These are phyloP conservation scores for Cistogaster globosa DNA, from an alignment of 2,888 invertebrate genomes.

Conservation along the genomic window DNA sequence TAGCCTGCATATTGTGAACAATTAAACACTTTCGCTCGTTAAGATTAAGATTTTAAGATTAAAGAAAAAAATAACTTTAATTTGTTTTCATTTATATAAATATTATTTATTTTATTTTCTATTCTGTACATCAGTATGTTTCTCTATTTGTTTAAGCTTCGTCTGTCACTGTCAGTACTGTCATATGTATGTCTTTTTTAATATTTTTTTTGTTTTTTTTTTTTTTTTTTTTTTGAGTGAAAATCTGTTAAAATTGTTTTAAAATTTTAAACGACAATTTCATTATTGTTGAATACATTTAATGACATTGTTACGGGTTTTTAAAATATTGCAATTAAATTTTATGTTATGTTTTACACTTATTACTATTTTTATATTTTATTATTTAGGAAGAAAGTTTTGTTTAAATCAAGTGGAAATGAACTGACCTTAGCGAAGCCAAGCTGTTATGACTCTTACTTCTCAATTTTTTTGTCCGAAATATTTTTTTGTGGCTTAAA, in stretches of 20 bases:
- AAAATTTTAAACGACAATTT: conserved; percentile 37
- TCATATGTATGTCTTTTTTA: too few species aligned
- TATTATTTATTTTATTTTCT: conserved; percentile 14
- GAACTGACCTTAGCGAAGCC: too few species aligned
- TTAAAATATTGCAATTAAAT: background rate
- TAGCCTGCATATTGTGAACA: conserved; percentile 1
- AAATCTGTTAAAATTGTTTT: conserved; percentile 49
- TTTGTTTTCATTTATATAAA: background rate
- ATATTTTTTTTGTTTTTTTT: background rate
- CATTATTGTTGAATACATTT: background rate
- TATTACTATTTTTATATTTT: background rate
- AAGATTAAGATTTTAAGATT: conserved; percentile 64
- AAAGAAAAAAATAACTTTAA: conserved; percentile 16
- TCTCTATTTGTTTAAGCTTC: background rate
- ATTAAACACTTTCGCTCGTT: conserved; percentile 69
- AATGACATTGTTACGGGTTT: background rate
- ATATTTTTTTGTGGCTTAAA: too few species aligned
- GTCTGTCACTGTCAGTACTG: conserved; percentile 14
- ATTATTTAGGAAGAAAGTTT: background rate
- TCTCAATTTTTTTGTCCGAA: too few species aligned
- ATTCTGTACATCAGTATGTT: background rate
- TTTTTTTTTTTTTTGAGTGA: conserved; percentile 24
- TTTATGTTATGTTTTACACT: background rate
- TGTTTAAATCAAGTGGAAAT: too few species aligned
- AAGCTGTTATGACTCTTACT: too few species aligned